Conservation (phyloP, 2,113 vertebrate species). For the Spea multiplicata region DNA sequence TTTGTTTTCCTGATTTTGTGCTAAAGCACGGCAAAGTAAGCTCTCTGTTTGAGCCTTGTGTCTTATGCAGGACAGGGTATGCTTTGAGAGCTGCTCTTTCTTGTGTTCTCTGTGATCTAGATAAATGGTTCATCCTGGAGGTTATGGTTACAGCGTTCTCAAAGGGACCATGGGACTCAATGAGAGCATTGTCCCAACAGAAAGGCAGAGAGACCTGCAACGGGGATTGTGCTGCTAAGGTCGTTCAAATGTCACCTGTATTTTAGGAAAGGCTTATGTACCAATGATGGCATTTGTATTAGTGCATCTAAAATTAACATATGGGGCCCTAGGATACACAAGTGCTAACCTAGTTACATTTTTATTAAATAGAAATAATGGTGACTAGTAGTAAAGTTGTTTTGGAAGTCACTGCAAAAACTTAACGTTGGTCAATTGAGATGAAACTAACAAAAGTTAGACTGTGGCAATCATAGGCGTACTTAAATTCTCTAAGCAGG, state of each 20-base stretch:
- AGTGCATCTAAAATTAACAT: neutral
- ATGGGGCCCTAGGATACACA: too few species aligned
- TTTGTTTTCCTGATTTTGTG: conserved; percentile 6
- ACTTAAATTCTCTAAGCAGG: too few species aligned
- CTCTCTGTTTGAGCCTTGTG: neutral
- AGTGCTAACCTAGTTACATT: too few species aligned
- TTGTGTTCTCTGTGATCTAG: neutral
- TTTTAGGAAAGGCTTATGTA: neutral
- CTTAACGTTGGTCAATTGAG: too few species aligned
- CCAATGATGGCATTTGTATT: neutral
- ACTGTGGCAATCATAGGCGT: too few species aligned
- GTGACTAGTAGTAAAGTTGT: too few species aligned
- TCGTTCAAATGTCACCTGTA: conserved; percentile 2
- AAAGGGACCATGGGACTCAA: neutral
- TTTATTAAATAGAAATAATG: too few species aligned
- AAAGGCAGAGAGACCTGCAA: neutral
- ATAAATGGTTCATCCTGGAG: conserved; percentile 2
- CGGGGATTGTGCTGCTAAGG: neutral
- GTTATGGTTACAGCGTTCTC: conserved; percentile 4
- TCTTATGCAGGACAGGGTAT: neutral
- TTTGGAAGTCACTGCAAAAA: too few species aligned
- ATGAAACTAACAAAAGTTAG: too few species aligned
- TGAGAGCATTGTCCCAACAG: neutral
- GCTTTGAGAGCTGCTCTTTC: neutral
- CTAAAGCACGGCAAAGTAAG: neutral